These are phyloP conservation scores for Dicentrarchus labrax DNA, from an alignment of 2,113 vertebrate genomes.

Conservation along the genomic window DNA sequence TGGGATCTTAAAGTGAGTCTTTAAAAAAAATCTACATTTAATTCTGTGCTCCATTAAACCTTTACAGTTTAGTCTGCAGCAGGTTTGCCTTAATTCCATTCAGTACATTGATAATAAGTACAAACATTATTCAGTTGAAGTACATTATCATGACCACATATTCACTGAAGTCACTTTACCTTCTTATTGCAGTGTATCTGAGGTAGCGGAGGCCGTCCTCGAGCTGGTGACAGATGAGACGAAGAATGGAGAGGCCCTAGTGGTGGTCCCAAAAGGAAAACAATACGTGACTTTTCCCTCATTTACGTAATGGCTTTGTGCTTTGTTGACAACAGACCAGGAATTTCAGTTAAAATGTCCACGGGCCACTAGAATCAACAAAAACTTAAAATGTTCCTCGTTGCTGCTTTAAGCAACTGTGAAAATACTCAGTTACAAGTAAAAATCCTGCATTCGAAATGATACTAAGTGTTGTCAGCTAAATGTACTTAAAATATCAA, in stretches of 20 bases:
- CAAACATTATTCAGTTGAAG: neutral
- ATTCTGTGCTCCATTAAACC: no score
- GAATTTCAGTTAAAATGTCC: neutral
- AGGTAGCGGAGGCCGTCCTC: constrained; percentile 65
- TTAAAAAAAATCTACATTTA: no score
- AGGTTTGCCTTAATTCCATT: no score
- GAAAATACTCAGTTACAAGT: no score
- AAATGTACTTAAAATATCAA: no score
- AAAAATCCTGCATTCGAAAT: no score
- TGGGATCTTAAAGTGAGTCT: constrained; percentile 72
- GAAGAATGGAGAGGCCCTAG: constrained; percentile 73
- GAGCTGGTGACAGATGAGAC: constrained; percentile 75
- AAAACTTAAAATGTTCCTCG: no score
- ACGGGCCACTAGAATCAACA: no score
- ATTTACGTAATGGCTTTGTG: neutral
- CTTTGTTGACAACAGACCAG: neutral
- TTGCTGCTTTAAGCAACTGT: no score
- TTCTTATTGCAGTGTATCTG: constrained; percentile 59
- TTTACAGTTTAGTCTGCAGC: no score
- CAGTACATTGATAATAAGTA: no score
- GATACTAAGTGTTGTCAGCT: no score
- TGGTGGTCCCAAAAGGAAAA: neutral
- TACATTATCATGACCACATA: neutral
- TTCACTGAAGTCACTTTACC: neutral
- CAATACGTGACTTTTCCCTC: constrained; percentile 51